A percentile compares a stretch with the other conserved stretches of the same genome.
Conservation (phyloP, 2,113 vertebrate species). For the Perccottus glenii region DNA sequence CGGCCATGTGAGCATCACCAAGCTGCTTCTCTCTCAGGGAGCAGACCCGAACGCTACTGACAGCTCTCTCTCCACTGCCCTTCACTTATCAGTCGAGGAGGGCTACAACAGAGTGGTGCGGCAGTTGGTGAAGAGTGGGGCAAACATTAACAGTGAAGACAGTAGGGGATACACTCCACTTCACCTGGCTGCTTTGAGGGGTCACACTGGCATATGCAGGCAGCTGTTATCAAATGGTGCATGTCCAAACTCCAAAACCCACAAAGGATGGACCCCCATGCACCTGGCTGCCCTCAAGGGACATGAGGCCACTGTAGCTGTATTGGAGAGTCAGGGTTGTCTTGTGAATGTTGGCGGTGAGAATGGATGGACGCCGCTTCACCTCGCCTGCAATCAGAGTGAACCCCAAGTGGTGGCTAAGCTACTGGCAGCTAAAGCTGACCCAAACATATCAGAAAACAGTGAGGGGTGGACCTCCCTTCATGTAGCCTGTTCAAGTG, state of each 20-base stretch:
- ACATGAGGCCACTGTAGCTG: constrained; percentile 75
- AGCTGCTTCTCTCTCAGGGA: constrained; percentile 81
- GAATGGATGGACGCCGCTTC: constrained; percentile 83
- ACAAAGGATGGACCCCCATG: constrained; percentile 84
- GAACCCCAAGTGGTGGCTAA: constrained; percentile 67
- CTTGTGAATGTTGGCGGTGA: constrained; percentile 72
- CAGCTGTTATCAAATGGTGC: constrained; percentile 79
- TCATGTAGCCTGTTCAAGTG: constrained; percentile 79
- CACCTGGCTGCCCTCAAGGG: constrained; percentile 85
- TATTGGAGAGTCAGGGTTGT: constrained; percentile 74
- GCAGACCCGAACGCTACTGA: constrained; percentile 79
- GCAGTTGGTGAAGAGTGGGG: constrained; percentile 77
- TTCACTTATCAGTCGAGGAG: constrained; percentile 82
- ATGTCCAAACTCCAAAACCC: constrained; percentile 71
- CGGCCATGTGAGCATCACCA: constrained; percentile 81
- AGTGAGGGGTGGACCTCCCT: constrained; percentile 81
- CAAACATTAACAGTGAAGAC: constrained; percentile 64
- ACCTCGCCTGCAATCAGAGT: constrained; percentile 81
- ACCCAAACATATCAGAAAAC: constrained; percentile 77
- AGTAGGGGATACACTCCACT: constrained; percentile 78
- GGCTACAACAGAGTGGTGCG: constrained; percentile 85
- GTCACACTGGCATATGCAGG: constrained; percentile 84
- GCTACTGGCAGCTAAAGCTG: constrained; percentile 78
- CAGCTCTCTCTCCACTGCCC: constrained; percentile 72
- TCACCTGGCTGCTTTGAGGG: constrained; percentile 80